Conservation (phyloP, 2,113 vertebrate genomes). For the Picathartes gymnocephalus region DNA sequence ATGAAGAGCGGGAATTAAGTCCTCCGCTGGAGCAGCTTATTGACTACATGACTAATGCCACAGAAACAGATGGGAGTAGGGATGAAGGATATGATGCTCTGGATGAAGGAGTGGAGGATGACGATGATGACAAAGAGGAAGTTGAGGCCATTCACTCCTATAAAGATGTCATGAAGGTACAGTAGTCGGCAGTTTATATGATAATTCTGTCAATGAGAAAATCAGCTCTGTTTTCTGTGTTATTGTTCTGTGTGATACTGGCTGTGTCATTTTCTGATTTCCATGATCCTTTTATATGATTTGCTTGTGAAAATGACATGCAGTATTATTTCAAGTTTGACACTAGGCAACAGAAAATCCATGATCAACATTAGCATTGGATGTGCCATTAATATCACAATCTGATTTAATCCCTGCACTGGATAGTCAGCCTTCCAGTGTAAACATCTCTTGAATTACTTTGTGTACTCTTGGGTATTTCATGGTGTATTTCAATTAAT, state of each 20-base stretch:
- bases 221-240: neutral
- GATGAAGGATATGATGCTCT: slow-evolving; percentile 95
- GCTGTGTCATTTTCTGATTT: neutral
- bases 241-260: neutral
- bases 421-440: neutral
- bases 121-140: slow-evolving; percentile 60
- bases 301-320: neutral
- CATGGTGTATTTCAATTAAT: neutral
- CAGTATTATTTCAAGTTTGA: neutral
- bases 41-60: slow-evolving; percentile 90
- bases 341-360: neutral
- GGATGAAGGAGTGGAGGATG: slow-evolving; percentile 86
- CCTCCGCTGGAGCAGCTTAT: slow-evolving; percentile 94
- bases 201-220: neutral
- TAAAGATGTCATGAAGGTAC: slow-evolving; percentile 90
- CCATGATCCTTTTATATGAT: neutral
- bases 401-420: neutral
- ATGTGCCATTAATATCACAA: neutral
- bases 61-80: slow-evolving; percentile 78
- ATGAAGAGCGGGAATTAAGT: slow-evolving; percentile 93
- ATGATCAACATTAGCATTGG: neutral
- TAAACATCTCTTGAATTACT: neutral
- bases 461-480: neutral
- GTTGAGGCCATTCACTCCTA: slow-evolving; percentile 76
- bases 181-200: neutral